Percentiles rank a stretch among this genome's conserved stretches.
phyloP scores from a whole-genome alignment of 2,113 vertebrate genomes.

The Halcyon malimbica region DNA sequence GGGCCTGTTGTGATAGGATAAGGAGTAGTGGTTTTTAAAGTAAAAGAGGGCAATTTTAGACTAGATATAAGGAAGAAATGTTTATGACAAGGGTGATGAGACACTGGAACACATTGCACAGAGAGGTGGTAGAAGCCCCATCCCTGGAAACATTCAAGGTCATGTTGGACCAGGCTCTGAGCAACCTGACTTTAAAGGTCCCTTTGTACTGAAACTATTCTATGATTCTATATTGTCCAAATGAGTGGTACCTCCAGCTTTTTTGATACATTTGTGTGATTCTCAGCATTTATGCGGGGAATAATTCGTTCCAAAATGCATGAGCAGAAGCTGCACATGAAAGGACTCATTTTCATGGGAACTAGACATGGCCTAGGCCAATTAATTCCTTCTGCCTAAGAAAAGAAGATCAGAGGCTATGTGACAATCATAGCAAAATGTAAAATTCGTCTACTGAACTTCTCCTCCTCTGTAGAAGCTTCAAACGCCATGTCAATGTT shows the following conservation, averaged over 20 bases:
- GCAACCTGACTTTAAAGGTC: not conserved
- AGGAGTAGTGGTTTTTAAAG: not conserved
- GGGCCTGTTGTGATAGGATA: rapidly evolving
- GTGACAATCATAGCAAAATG: not conserved
- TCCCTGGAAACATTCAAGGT: not conserved
- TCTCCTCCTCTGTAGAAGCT: not conserved
- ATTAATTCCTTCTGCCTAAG: not conserved
- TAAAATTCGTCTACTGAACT: not conserved
- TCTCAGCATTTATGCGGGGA: not conserved
- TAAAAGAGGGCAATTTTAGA: not conserved
- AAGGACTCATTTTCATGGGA: not conserved
- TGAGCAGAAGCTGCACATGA: not conserved
- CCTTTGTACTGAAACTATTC: not conserved
- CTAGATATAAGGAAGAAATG: not conserved
- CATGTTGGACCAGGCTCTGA: not conserved
- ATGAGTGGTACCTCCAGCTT: not conserved
- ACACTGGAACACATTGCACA: not conserved
- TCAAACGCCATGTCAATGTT: not conserved
- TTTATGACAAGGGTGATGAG: not conserved
- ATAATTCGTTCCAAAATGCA: not conserved
- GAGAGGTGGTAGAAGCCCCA: not conserved
- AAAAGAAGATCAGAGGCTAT: not conserved
- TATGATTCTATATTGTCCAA: not conserved
- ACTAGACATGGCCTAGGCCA: not conserved
- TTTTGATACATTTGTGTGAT: not conserved